These are phyloP conservation scores for Thelaira solivaga DNA, from an alignment of 2,888 invertebrate species.

Conservation along the genomic window DNA sequence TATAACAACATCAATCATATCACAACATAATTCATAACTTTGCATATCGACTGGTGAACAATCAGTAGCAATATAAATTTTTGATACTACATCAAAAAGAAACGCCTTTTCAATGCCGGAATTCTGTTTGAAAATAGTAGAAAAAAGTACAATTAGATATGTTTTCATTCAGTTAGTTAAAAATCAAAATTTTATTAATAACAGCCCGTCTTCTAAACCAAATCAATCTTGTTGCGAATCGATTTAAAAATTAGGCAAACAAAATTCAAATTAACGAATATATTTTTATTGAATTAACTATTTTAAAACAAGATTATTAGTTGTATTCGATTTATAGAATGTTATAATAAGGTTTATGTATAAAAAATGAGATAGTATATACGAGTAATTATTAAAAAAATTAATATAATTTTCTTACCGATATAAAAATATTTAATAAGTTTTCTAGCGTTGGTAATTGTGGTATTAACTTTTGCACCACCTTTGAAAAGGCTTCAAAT, in stretches of 20 bases:
- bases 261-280: too few species aligned
- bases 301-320: too few species aligned
- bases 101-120: constrained; percentile 99
- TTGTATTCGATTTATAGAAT: too few species aligned
- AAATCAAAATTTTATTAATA: too few species aligned
- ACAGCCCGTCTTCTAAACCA: too few species aligned
- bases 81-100: constrained; percentile 98
- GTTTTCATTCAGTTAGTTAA: too few species aligned
- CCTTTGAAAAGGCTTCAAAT: constrained; percentile 99
- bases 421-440: constrained; percentile 97
- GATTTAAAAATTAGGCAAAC: too few species aligned
- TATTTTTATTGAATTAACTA: too few species aligned
- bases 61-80: constrained; percentile 99
- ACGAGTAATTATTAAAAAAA: constrained; percentile 15
- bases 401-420: constrained; percentile 81
- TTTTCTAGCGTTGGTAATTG: constrained; percentile 98
- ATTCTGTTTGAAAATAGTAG: constrained; percentile 81
- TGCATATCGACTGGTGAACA: constrained; percentile 99
- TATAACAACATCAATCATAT: constrained; percentile 99
- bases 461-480: constrained; percentile 98
- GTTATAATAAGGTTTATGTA: too few species aligned
- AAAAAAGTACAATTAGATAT: neutral
- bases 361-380: too few species aligned
- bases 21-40: constrained; percentile 99
- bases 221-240: too few species aligned